Base-by-base conservation (phyloP, 2,113 vertebrate genomes). In the Gulo gulo region DNA sequence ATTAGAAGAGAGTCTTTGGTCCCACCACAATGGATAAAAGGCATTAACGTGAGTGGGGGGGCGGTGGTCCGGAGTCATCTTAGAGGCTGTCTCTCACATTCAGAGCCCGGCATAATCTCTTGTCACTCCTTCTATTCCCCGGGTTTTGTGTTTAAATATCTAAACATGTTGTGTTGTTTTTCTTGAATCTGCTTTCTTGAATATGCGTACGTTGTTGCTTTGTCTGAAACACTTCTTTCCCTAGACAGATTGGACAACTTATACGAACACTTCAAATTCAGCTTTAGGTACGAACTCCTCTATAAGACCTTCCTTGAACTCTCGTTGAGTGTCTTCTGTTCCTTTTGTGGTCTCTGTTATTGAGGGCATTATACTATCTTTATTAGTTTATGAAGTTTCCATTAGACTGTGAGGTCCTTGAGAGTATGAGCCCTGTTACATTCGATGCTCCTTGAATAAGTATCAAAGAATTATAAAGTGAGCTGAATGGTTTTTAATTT, bases 1-100 rank as follows among this genome's bases (percentile, higher is more conserved):
- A 7, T 16, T 71, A 55, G 52, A 78, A 10, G 26, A 42, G 1
- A 83, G 21, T 13, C 39, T 8, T n/a, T 45, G 9, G 34, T 45
- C 6, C 11, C n/a, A n/a, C 1, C 16, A 34, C 73, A 47, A 13
- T 15, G 2, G 36, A 14, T 39, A 0, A 29, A 42, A 79, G n/a
- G 55, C 24, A 42, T 16, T 18, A n/a, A 34, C n/a, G 13, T 0
- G 15, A 6, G 4, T 4, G 8, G 9, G 0, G n/a, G 10, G 52
- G 50, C 15, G 2, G 20, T 8, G 1, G 1, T 13, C 9, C 21
- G 50, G 21, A n/a, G 21, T 12, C 42, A 2, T 52, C 24, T 23
- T 2, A 16, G 79, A 81, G 20, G 59, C 15, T n/a, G 8, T 3
- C 15, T 14, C 4, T 10, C 26, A 23, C 1, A 2, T 47, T 14